These are phyloP conservation scores for Leptinotarsa tumamoca DNA, from an alignment of 2,888 invertebrate species.

Conservation along the genomic window DNA sequence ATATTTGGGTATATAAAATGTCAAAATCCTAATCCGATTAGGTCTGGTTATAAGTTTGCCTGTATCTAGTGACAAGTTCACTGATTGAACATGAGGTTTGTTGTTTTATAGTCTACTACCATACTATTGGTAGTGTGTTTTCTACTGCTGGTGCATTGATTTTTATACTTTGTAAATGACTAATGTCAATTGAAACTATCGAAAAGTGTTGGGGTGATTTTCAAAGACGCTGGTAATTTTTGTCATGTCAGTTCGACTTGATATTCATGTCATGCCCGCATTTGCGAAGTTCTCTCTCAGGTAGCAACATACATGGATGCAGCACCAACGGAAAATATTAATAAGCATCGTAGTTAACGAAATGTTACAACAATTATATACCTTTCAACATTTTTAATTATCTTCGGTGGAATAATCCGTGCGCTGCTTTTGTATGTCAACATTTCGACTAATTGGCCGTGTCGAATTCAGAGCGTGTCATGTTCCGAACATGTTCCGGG, in stretches of 20 bases:
- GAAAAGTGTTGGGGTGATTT: too few relatives aligned
- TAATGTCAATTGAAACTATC: too few relatives aligned
- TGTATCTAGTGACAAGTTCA: too few relatives aligned
- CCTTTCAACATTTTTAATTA: conserved; percentile 23
- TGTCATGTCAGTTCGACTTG: background rate
- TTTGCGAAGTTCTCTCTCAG: background rate
- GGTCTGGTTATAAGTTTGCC: too few relatives aligned
- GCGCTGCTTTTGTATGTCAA: conserved; percentile 25
- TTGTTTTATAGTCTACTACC: too few relatives aligned
- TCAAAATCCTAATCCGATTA: too few relatives aligned
- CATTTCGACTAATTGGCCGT: conserved; percentile 21
- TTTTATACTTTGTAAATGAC: too few relatives aligned
- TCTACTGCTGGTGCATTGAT: too few relatives aligned
- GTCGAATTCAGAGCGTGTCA: conserved; percentile 27
- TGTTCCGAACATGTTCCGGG: conserved; percentile 23
- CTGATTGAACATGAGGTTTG: too few relatives aligned
- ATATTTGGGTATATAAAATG: too few relatives aligned
- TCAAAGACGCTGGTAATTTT: too few relatives aligned
- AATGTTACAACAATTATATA: conserved; percentile 7
- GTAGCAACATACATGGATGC: background rate
- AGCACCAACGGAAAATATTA: background rate
- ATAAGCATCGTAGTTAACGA: background rate
- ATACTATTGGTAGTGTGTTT: too few relatives aligned
- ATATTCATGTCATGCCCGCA: background rate
- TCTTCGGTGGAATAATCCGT: conserved; percentile 21